Percentiles rank a stretch among this genome's conserved stretches.
Evolutionary conservation across 2,113 vertebrate species (phyloP).

Genomic region (Aegithalos caudatus): DNA sequence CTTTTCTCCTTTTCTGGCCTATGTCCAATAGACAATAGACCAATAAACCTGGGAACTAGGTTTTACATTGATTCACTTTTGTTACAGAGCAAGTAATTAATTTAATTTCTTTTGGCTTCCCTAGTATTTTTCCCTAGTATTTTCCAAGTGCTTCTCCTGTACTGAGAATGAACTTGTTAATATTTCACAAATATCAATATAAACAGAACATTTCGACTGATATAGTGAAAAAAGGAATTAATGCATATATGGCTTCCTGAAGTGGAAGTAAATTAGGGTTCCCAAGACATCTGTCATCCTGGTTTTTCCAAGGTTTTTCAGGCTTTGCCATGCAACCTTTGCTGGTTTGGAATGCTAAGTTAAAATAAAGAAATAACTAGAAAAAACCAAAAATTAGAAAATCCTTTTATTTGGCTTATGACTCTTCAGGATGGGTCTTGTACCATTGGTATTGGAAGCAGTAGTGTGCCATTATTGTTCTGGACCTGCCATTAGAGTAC

Average conservation of each 20-base stretch:
- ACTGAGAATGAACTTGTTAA: not conserved
- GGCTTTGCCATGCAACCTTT: not conserved
- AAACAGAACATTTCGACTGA: not conserved
- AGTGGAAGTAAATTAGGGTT: not conserved
- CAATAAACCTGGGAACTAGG: not conserved
- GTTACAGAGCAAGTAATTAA: not conserved
- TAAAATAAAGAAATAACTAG: not conserved
- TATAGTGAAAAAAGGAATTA: not conserved
- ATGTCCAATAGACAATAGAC: too few species aligned
- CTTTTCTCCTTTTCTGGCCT: not conserved
- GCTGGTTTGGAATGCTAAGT: not conserved
- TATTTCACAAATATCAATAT: not conserved
- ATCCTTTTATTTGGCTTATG: not conserved
- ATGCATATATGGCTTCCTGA: accelerated
- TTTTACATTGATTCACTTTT: not conserved
- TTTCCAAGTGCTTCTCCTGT: not conserved
- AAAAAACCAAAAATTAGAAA: not conserved
- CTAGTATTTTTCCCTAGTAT: not conserved
- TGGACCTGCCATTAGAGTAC: not conserved
- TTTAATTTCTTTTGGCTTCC: not conserved
- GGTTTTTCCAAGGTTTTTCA: not conserved
- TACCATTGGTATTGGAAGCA: not conserved
- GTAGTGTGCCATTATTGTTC: not conserved
- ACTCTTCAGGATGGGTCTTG: not conserved
- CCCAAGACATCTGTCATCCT: not conserved